Base-by-base conservation (phyloP, 2,113 vertebrate genomes). In the Tor tambroides region DNA sequence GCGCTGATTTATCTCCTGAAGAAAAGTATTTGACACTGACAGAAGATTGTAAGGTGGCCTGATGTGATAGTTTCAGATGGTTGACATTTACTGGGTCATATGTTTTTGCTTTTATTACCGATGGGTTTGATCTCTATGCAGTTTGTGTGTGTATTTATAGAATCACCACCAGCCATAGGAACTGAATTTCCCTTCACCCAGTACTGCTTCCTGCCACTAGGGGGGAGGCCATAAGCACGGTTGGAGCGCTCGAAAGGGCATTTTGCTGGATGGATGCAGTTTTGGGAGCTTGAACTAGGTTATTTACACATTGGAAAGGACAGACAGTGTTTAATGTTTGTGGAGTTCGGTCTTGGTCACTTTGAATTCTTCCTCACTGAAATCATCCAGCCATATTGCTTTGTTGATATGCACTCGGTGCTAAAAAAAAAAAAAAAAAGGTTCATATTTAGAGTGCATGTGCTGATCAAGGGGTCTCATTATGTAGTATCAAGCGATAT, bases 221-320 rank as follows among this genome's bases (percentile, higher is more conserved):
- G 89, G 92, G 94, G 94, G 91, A 94, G 93, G 89, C 91, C 91
- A 88, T 91, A 91, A 90, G 91, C 94, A 91, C 67, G 43, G 83
- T 85, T 89, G 78, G 35, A 49, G 35, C 2, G 23, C 43, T 83
- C 51, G 7, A 6, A 71, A 6, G 38, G 41, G 30, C 23, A 71
- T 87, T 46, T 51, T 51, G 17, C 35, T 69, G 72, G 26, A 51
- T 28, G 21, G 12, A 46, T 83, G 14, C 21, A 59, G 72, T 46
- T 75, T 86, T 43, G 19, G n/a, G 5, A 35, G 46, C 54, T 8
- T 32, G 49, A 85, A 51, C 67, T 75, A 4, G 54, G 72, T 86
- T 86, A 83, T 86, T 83, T 61, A 51, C 69, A 86, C 23, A 69
- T 26, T 46, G 79, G 19, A 15, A 75, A 43, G 12, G 14, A 59